Evolutionary conservation across 2,888 invertebrate species (phyloP).

Genomic region (Prostheceraeus crozeri): DNA sequence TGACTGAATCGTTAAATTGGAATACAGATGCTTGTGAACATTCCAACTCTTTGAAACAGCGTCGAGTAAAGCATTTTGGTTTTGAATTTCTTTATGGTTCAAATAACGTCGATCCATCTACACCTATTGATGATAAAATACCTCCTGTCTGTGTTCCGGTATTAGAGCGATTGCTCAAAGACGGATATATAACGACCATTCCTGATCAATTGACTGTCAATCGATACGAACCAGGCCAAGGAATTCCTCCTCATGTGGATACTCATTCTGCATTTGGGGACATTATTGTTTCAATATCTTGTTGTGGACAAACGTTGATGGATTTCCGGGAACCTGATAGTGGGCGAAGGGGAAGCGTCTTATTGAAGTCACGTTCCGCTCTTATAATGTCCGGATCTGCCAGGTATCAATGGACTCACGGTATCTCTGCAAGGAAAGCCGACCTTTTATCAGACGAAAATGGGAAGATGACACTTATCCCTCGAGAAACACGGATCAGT

Average conservation of each 20-base stretch:
- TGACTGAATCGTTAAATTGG: no score
- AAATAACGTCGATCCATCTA: conserved; percentile 71
- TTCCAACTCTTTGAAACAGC: conserved; percentile 42
- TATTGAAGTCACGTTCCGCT: conserved; percentile 67
- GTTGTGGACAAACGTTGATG: conserved; percentile 70
- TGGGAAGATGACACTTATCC: conserved; percentile 48
- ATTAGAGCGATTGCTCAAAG: conserved; percentile 61
- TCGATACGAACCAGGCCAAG: conserved; percentile 59
- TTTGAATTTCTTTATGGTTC: conserved; percentile 79
- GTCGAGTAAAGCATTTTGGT: conserved; percentile 80
- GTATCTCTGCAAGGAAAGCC: conserved; percentile 71
- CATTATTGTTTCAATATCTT: conserved; percentile 75
- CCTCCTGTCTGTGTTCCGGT: conserved; percentile 67
- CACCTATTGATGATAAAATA: conserved; percentile 63
- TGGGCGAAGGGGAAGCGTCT: conserved; percentile 55
- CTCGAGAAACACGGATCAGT: conserved; percentile 63
- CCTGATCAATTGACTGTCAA: conserved; percentile 59
- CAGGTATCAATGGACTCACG: conserved; percentile 61
- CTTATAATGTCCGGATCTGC: conserved; percentile 72
- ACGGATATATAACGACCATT: conserved; percentile 48
- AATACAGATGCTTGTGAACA: no score
- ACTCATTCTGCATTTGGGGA: conserved; percentile 87
- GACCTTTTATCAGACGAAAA: conserved; percentile 63
- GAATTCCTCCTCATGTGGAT: conserved; percentile 85
- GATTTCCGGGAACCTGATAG: conserved; percentile 67